Percentiles rank a stretch among this genome's conserved stretches.
Conservation (phyloP, 2,888 invertebrate genomes). For the Pandemis corylana region DNA sequence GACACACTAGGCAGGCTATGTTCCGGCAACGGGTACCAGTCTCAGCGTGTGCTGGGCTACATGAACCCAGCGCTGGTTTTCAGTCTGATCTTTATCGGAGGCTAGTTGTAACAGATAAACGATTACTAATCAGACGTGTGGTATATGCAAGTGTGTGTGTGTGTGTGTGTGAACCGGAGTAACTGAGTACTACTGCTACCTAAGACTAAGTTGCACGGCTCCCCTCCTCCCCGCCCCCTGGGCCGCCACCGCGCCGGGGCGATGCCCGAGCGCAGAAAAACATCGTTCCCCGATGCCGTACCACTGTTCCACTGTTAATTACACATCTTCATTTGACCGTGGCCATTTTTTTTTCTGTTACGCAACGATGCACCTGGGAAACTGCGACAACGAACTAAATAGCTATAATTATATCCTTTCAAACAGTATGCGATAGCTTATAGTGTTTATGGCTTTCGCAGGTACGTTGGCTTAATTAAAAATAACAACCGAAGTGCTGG, state of each 20-base stretch:
- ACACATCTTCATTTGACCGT: slow-evolving; percentile 84
- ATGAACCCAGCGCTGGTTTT: too few species aligned
- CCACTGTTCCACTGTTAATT: slow-evolving; percentile 77
- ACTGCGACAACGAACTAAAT: slow-evolving; percentile 60
- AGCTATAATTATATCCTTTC: slow-evolving; percentile 47
- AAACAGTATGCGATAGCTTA: background rate
- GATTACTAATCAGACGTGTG: too few species aligned
- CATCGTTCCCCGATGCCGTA: slow-evolving; percentile 61
- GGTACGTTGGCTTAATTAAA: slow-evolving; percentile 4
- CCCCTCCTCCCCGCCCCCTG: slow-evolving; percentile 5
- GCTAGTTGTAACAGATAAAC: too few species aligned
- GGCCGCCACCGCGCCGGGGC: slow-evolving; percentile 71
- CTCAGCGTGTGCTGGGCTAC: too few species aligned
- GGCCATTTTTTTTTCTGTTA: slow-evolving; percentile 71
- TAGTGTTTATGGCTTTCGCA: background rate
- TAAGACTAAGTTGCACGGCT: background rate
- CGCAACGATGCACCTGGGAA: slow-evolving; percentile 70
- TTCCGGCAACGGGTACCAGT: too few species aligned
- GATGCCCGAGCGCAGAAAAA: slow-evolving; percentile 66
- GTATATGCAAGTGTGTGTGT: too few species aligned
- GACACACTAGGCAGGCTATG: too few species aligned
- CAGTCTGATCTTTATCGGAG: too few species aligned
- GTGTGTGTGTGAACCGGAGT: too few species aligned
- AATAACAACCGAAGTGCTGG: background rate
- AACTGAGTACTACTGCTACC: too few species aligned